Base-by-base conservation (phyloP, 1,140 invertebrate genomes). In the Paralvinella palmiformis region DNA sequence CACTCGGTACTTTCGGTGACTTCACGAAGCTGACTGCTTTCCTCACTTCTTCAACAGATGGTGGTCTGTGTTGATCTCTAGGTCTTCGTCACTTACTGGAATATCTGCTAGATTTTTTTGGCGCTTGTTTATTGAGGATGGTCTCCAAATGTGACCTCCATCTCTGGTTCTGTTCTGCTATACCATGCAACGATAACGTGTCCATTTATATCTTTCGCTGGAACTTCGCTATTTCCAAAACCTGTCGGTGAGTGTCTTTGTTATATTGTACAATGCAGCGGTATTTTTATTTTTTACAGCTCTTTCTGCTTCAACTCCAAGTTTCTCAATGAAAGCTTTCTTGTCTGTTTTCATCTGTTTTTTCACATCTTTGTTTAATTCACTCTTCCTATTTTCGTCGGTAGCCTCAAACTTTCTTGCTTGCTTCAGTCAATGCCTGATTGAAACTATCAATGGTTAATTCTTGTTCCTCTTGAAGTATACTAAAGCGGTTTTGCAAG, bases 241-340 rank as follows among this genome's bases (percentile, higher is more conserved):
- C 57, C 65, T 52, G 2, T 67, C 60, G n/a, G n/a, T n/a, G n/a
- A n/a, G n/a, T n/a, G n/a, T n/a, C n/a, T n/a, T n/a, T n/a, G n/a
- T n/a, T n/a, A n/a, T n/a, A n/a, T n/a, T n/a, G n/a, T n/a, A n/a
- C n/a, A n/a, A n/a, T n/a, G n/a, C n/a, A n/a, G n/a, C n/a, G n/a
- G n/a, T n/a, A n/a, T n/a, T n/a, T n/a, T n/a, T n/a, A n/a, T n/a
- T n/a, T n/a, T n/a, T n/a, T n/a, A n/a, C n/a, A 24, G 17, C 1
- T 59, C 50, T 15, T 68, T 62, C 29, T 62, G 65, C 27, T 50
- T 57, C 27, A 3, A 36, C 7, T 59, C 24, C n/a, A n/a, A n/a
- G n/a, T n/a, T n/a, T n/a, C 17, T 52, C 48, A 15, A 52, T 20
- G 48, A 52, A 7, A 20, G 48, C 17, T 52, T 7, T 52, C 48